These are phyloP conservation scores for Proales similis DNA, from an alignment of 1,140 invertebrate species.

Conservation along the genomic window DNA sequence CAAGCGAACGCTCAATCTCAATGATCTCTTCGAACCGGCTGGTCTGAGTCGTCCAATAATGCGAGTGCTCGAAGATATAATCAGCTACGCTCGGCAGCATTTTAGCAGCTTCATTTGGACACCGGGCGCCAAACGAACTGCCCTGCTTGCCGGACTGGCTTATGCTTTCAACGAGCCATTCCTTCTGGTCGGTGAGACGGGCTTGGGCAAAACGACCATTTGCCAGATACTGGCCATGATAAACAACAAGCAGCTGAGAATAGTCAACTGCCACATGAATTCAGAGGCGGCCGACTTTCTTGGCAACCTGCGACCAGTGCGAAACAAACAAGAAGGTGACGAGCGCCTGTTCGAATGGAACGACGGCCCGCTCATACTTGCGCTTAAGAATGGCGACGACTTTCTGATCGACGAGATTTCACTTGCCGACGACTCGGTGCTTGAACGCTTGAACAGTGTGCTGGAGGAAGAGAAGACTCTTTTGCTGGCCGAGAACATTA, in stretches of 20 bases:
- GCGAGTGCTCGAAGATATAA: slow-evolving; percentile 63
- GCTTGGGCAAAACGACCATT: slow-evolving; percentile 92
- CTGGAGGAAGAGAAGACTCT: slow-evolving; percentile 85
- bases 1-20: slow-evolving; percentile 66
- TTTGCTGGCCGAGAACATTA: slow-evolving; percentile 74
- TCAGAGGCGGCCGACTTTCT: slow-evolving; percentile 96
- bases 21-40: slow-evolving; percentile 48
- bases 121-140: slow-evolving; percentile 76
- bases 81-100: not conserved
- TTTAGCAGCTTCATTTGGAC: slow-evolving; percentile 88
- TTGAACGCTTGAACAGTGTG: slow-evolving; percentile 92
- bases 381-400: slow-evolving; percentile 77
- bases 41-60: slow-evolving; percentile 69
- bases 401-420: slow-evolving; percentile 99
- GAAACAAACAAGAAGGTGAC: slow-evolving; percentile 45
- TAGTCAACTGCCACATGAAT: slow-evolving; percentile 96
- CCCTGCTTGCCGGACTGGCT: slow-evolving; percentile 78
- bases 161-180: slow-evolving; percentile 87
- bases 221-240: slow-evolving; percentile 75
- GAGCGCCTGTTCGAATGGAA: slow-evolving; percentile 87
- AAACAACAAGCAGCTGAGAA: slow-evolving; percentile 61
- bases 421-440: slow-evolving; percentile 91
- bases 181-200: slow-evolving; percentile 91
- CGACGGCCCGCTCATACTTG: slow-evolving; percentile 83
- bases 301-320: slow-evolving; percentile 81